phyloP scores from a whole-genome alignment of 2,888 invertebrate species.

The Penaeus monodon region DNA sequence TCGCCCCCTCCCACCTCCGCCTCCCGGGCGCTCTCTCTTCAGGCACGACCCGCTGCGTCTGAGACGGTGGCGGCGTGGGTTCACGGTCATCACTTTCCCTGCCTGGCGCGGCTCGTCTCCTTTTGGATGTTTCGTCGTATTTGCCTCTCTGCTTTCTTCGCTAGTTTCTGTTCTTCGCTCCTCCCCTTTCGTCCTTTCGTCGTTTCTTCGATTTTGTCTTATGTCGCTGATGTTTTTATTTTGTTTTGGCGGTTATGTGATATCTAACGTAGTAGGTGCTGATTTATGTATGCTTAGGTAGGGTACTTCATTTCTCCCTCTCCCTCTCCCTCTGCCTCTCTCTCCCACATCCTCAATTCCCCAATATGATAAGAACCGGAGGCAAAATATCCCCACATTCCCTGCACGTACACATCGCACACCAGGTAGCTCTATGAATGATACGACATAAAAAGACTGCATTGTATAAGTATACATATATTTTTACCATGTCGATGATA shows the following conservation, averaged over 20 bases:
- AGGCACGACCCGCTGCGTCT: background rate
- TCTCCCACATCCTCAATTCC: background rate
- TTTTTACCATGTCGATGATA: too few relatives aligned
- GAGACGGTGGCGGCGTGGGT: background rate
- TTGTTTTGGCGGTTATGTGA: background rate
- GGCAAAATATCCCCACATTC: background rate
- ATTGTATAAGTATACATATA: too few relatives aligned
- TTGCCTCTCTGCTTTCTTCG: background rate
- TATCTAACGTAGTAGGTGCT: background rate
- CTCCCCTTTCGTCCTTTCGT: background rate
- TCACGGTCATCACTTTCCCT: slow-evolving; percentile 8
- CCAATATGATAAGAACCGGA: background rate
- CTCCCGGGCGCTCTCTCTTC: background rate
- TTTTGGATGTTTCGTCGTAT: background rate
- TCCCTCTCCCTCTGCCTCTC: background rate
- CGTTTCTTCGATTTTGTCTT: background rate
- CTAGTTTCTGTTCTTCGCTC: too few relatives aligned
- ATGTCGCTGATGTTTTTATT: background rate
- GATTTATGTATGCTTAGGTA: too few relatives aligned
- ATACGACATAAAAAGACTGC: too few relatives aligned
- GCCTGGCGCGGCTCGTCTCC: background rate
- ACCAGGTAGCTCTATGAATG: background rate
- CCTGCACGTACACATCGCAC: background rate
- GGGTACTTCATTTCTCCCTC: background rate
- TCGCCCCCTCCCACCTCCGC: too few relatives aligned